Conservation (phyloP, 2,113 vertebrate species). For the Sinocyclocheilus anshuiensis region DNA sequence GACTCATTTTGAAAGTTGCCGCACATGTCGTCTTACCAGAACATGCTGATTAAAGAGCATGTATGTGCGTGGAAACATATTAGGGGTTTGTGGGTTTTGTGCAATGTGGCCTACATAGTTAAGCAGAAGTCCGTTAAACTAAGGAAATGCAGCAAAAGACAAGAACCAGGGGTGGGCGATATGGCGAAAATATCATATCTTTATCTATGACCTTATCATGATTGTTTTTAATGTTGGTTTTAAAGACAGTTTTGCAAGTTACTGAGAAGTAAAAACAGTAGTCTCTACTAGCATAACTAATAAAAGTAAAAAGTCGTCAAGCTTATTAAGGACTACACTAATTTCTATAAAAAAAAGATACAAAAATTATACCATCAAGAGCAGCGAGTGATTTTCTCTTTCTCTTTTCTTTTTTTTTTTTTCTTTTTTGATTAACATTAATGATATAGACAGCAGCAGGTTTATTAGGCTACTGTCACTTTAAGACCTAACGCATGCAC, state of each 20-base stretch:
- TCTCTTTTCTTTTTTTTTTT: too few species aligned
- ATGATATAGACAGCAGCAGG: too few species aligned
- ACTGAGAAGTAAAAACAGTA: neutral
- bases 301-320: neutral
- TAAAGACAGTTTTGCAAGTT: neutral
- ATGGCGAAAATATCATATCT: neutral
- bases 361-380: too few species aligned
- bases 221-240: neutral
- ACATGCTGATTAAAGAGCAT: neutral
- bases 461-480: too few species aligned
- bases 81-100: neutral
- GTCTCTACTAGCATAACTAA: too few species aligned
- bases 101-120: neutral
- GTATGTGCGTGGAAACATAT: neutral
- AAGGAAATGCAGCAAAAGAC: neutral
- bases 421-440: too few species aligned
- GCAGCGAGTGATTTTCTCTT: too few species aligned
- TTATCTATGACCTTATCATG: neutral
- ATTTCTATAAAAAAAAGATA: too few species aligned
- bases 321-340: too few species aligned
- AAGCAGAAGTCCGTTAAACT: neutral
- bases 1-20: constrained; percentile 3
- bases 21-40: neutral
- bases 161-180: neutral
- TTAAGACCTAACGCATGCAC: too few species aligned